Conservation (phyloP, 2,113 vertebrate genomes). For the Aegithalos caudatus region DNA sequence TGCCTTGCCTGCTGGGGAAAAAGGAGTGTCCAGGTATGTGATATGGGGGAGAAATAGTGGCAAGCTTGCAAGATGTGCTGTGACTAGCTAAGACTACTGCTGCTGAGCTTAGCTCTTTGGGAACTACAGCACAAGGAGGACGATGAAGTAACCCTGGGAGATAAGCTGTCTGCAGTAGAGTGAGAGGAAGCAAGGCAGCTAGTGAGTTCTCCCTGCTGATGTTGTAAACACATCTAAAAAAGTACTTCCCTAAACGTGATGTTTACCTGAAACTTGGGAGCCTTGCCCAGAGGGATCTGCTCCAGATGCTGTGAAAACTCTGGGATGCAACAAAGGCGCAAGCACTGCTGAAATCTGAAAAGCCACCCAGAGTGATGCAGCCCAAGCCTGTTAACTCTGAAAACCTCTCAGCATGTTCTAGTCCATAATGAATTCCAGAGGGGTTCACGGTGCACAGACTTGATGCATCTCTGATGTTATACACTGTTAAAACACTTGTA, state of each 20-base stretch:
- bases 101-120: neutral
- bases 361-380: neutral
- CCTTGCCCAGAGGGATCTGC: neutral
- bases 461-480: neutral
- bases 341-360: neutral
- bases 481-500: neutral
- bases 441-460: neutral
- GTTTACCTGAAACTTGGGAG: slow-evolving; percentile 24
- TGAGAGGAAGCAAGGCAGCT: neutral
- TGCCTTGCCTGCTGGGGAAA: neutral
- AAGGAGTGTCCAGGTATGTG: neutral
- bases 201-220: neutral
- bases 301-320: neutral
- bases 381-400: neutral
- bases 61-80: neutral
- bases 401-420: neutral
- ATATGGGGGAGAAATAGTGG: neutral
- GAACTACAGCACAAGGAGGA: neutral
- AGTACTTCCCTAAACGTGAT: neutral
- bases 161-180: neutral
- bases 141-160: neutral
- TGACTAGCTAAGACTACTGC: neutral
- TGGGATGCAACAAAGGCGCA: neutral
- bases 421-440: neutral
- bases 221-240: slow-evolving; percentile 6